Percentiles rank a stretch among this genome's conserved stretches.
These are phyloP conservation scores for Homalodisca vitripennis DNA, from an alignment of 1,140 invertebrate species.

Conservation along the genomic window DNA sequence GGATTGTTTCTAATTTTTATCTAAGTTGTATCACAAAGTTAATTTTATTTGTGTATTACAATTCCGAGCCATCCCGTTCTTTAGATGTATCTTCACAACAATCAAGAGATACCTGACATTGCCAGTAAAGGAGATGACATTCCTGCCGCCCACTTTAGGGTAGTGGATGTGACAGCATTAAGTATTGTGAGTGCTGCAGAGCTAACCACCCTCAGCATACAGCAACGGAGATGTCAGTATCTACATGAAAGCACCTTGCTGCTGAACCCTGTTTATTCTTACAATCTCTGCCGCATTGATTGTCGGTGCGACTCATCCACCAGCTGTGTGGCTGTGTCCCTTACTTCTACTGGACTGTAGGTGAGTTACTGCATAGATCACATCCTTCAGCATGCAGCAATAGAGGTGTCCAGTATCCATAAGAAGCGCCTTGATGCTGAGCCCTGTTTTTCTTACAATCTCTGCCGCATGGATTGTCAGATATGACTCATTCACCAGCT, in stretches of 20 bases:
- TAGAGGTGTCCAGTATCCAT: too few species aligned
- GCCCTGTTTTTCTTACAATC: too few species aligned
- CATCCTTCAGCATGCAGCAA: too few species aligned
- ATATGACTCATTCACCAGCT: too few species aligned
- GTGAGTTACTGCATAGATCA: too few species aligned
- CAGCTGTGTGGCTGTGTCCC: constrained; percentile 62
- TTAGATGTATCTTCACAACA: constrained; percentile 57
- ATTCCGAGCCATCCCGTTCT: not conserved
- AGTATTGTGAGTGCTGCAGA: constrained; percentile 48
- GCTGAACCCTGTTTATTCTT: constrained; percentile 62
- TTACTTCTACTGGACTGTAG: constrained; percentile 57
- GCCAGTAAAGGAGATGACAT: constrained; percentile 54
- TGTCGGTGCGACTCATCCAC: constrained; percentile 59
- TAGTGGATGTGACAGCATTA: constrained; percentile 46
- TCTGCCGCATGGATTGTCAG: too few species aligned
- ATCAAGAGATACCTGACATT: constrained; percentile 57
- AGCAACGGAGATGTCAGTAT: constrained; percentile 63
- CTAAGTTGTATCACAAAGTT: not conserved
- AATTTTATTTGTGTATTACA: too few species aligned
- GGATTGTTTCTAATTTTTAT: not conserved
- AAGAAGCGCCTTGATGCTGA: too few species aligned
- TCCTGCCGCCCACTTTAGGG: constrained; percentile 47
- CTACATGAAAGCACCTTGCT: constrained; percentile 59
- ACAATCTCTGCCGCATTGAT: constrained; percentile 63
- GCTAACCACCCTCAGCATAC: constrained; percentile 50